Evolutionary conservation across 2,113 vertebrate species (phyloP).

Genomic region (Pelusios castaneus): DNA sequence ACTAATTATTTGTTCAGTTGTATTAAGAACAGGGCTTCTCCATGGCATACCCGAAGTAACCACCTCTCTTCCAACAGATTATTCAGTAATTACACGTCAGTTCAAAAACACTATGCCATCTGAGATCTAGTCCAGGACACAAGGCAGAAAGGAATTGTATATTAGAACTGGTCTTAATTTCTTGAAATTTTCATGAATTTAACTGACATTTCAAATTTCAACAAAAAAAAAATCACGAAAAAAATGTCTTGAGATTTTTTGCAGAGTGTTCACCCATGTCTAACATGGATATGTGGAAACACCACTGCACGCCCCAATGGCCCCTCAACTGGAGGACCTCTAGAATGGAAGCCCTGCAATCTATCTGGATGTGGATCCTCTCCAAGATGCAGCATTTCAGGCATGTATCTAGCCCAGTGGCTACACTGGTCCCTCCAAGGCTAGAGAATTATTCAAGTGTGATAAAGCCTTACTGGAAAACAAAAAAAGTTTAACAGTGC

Average conservation of each 20-base stretch:
- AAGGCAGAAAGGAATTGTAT: neutral
- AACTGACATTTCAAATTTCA: neutral
- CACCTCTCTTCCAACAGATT: neutral
- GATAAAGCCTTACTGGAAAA: neutral
- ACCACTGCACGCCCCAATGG: neutral
- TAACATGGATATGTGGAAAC: neutral
- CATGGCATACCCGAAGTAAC: conserved; percentile 9
- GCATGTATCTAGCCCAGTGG: accelerated
- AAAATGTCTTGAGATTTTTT: neutral
- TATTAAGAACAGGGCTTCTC: neutral
- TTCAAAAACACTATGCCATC: neutral
- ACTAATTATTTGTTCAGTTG: neutral
- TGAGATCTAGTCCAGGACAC: neutral
- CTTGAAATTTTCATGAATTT: accelerated
- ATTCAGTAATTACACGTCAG: neutral
- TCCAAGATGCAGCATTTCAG: neutral
- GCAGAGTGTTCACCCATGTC: neutral
- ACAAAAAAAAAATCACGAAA: neutral
- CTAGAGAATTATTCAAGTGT: neutral
- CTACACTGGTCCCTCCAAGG: neutral
- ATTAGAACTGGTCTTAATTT: neutral
- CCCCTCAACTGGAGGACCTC: neutral
- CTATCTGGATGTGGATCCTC: neutral
- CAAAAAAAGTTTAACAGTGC: neutral
- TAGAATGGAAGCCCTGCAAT: neutral